Evolutionary conservation across 1,140 invertebrate genomes (phyloP), one percentile per base, ranked within the genome.

Genomic region (Neodiprion fabricii): DNA sequence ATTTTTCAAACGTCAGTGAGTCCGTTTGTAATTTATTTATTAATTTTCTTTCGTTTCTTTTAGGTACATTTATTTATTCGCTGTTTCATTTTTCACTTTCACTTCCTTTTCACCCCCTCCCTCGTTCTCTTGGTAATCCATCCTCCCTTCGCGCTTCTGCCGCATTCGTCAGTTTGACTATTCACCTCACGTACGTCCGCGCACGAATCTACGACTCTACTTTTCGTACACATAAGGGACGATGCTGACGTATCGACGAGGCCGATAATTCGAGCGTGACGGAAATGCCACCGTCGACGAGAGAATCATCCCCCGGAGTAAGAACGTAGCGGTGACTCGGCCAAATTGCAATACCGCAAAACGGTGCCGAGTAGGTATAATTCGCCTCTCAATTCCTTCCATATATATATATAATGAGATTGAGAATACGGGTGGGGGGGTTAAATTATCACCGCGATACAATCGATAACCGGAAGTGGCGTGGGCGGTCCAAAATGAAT

Each of bases 161-260:
- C 53, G 53, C 53, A 61, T 61, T 61, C 11, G 53, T 4, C 11
- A 8, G 7, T 61, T 17, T 14, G 5, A 8, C 53, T 61, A 61
- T 9, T 61, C 53, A 17, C n/a, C 53, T 61, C 53, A 61, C 53
- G 53, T 61, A 61, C 53, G 53, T 9, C 53, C 53, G 53, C 53
- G 28, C 28, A 40, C 28, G 28, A 3, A 40, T 40, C 28, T 40
- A 40, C 28, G 28, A 40, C 28, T 40, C 28, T 40, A 40, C 28
- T 40, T 40, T 40, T 40, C 28, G 28, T 40, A 40, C 28, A 21
- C 17, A 40, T 40, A 40, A 40, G 28, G 28, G 53, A 61, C 53
- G 53, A 61, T 61, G 53, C 53, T 61, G 53, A 61, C 53, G 53
- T 61, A 61, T 61, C 53, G 53, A 61, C 53, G 53, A 61, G 53